Evolutionary conservation across 2,797 vertebrate genomes (phyloP).

Genomic region (Siniperca undulata): DNA sequence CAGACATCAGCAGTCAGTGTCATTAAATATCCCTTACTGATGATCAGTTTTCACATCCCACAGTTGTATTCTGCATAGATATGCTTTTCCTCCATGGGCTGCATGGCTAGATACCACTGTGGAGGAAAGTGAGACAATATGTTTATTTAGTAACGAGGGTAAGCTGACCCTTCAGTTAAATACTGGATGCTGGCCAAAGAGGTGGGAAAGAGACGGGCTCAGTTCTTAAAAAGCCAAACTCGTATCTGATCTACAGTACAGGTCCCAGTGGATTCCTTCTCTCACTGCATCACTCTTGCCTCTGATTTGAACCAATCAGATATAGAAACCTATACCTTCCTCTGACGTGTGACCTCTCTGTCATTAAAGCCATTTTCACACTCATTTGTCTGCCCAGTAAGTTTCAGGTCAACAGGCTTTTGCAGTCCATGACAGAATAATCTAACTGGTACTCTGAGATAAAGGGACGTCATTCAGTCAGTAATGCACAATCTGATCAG

Average conservation of each 20-base stretch:
- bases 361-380: not conserved
- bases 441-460: not conserved
- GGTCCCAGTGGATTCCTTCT: not conserved
- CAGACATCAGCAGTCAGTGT: not conserved
- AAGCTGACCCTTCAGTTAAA: conserved; percentile 7
- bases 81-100: not conserved
- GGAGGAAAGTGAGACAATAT: not conserved
- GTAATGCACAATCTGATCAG: not conserved
- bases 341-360: conserved; percentile 24
- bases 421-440: not conserved
- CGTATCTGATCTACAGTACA: not conserved
- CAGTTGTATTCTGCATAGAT: not conserved
- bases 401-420: not conserved
- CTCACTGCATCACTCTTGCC: not conserved
- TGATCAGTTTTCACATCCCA: not conserved
- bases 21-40: not conserved
- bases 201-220: not conserved
- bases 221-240: conserved; percentile 5
- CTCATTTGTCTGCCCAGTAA: not conserved
- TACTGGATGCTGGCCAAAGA: not conserved
- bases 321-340: not conserved
- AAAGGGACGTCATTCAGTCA: conserved; percentile 4
- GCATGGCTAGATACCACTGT: not conserved
- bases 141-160: not conserved
- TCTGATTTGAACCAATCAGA: conserved; percentile 9